Evolutionary conservation across 1,140 invertebrate species (phyloP), one percentile per base, ranked within the genome.

Genomic region (Hormaphis cornu): DNA sequence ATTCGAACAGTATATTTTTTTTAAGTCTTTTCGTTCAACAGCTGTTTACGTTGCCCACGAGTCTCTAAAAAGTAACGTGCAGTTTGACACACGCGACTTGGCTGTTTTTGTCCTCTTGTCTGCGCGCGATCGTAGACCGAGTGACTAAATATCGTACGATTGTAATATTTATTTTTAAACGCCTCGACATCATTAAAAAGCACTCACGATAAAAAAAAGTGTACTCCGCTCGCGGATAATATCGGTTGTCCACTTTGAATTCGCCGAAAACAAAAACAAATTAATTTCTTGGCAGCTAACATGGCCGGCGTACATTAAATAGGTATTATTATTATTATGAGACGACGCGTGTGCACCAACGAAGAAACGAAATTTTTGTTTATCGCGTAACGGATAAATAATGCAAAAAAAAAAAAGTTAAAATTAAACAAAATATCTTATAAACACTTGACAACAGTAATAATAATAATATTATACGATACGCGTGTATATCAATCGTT

Each of bases 331-430:
- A 37, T 37, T 37, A 18, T 56, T 56, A 22, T n/a, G n/a, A n/a
- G n/a, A n/a, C n/a, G n/a, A n/a, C n/a, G n/a, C n/a, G n/a, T n/a
- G n/a, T n/a, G n/a, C n/a, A n/a, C n/a, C n/a, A n/a, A 56, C 53
- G 53, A 37, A 37, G 30, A 37, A 56, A 37, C 33, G n/a, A 22
- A 56, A 30, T 22, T 8, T 20, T 56, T 37, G 53, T 56, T 56
- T 56, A 56, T 37, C 30, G n/a, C n/a, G n/a, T n/a, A n/a, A n/a
- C n/a, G n/a, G n/a, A 37, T 56, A 22, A 56, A 53, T 53, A 56
- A 53, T 53, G 16, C 30, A 30, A n/a, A 30, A 52, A 53, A 20
- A 20, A 18, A 12, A 20, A 54, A n/a, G n/a, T n/a, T n/a, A n/a
- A n/a, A n/a, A n/a, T 30, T 18, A n/a, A 53, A 53, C 20, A 22